A percentile compares a stretch with the other conserved stretches of the same genome.
These are phyloP conservation scores for Drosophila mauritiana DNA, from an alignment of 1,140 invertebrate genomes.

Conservation along the genomic window DNA sequence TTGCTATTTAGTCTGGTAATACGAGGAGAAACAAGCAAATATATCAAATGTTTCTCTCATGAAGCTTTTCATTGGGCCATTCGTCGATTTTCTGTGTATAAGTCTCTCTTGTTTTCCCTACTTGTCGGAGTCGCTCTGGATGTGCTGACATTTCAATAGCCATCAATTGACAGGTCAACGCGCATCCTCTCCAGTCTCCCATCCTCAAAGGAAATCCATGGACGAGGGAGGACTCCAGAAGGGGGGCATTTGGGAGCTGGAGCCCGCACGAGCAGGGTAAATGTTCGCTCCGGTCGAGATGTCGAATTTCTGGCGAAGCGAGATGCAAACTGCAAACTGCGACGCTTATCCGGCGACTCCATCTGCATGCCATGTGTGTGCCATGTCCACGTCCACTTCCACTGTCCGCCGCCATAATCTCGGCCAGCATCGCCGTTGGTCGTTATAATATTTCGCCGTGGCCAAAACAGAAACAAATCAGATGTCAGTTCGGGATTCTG, in stretches of 20 bases:
- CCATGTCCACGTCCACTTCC: constrained; percentile 27
- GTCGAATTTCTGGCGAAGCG: constrained; percentile 58
- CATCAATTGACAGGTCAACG: constrained; percentile 84
- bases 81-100: too few species aligned
- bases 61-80: not conserved
- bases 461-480: constrained; percentile 77
- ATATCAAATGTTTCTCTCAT: too few species aligned
- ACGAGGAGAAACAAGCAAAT: not conserved
- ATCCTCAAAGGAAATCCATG: constrained; percentile 1
- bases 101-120: not conserved
- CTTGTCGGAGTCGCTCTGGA: constrained; percentile 26
- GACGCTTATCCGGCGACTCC: constrained; percentile 35
- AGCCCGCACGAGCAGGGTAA: constrained; percentile 51
- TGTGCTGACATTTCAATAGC: constrained; percentile 84
- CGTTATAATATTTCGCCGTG: constrained; percentile 83
- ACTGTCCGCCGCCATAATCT: constrained; percentile 47
- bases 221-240: not conserved
- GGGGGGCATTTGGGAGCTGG: constrained; percentile 7
- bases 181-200: constrained; percentile 53
- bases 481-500: constrained; percentile 71
- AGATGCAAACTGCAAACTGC: constrained; percentile 46
- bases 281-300: constrained; percentile 36
- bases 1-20: too few species aligned
- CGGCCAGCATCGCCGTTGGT: constrained; percentile 67
- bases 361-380: constrained; percentile 51